Base-by-base conservation (phyloP, 53 echinoderm and acorn worm genomes). In the Astropecten irregularis region DNA sequence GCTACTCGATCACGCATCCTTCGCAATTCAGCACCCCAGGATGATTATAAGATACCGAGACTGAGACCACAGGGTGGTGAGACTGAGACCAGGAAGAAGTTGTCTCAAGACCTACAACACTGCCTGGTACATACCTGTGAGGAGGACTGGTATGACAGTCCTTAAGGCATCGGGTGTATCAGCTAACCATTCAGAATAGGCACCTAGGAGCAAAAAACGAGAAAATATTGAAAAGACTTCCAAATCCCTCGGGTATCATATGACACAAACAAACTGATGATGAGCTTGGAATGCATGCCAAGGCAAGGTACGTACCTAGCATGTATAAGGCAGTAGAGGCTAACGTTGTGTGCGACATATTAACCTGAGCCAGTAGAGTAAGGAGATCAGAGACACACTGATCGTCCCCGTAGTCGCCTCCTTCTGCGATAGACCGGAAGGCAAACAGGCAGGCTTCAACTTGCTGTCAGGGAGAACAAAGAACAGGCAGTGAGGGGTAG, bases 391-490 rank as follows among this genome's bases (percentile, higher is more conserved):
- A 81, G 8, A 94, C 94, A 57, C 93, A 93, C 48, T 89, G 90
- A 70, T 94, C 92, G 6, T 94, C 94, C 0, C 97, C 91, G 70
- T 92, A 94, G n/a, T 97, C 94, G 23, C 97, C 97, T 6, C 92
- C 94, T 73, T 97, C 97, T 18, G 97, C 97, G 65, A 97, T 93
- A 31, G 97, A 91, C 29, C 94, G 89, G 86, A 97, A 97, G 40
- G 97, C 97, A 88, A 97, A 97, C 54, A 97, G 79, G 51, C 94
- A 97, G 1, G 97, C 94, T 52, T 97, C 97, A 37, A 97, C 85
- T 73, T 91, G 93, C 97, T 97, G 83, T n/a, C 10, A 23, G 35
- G 14, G 35, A 82, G 31, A 56, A 5, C 16, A 51, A 31, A 16
- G 16, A 3, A 40, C 4, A 32, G 0, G n/a, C 23, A 38, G 2